Conservation (phyloP, 1,140 invertebrate genomes). For the Apolygus lucorum region DNA sequence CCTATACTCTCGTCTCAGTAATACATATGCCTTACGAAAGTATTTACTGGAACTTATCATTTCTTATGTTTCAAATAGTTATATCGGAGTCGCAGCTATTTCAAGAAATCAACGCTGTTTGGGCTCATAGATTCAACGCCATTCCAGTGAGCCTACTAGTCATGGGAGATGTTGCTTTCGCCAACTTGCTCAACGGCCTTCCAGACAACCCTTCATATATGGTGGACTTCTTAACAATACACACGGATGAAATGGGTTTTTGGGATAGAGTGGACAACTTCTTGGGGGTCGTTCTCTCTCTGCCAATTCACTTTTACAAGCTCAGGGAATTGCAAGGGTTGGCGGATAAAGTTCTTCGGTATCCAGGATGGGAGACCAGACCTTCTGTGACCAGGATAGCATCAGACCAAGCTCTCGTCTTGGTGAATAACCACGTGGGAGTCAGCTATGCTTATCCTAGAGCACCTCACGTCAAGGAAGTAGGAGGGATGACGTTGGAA, state of each 20-base stretch:
- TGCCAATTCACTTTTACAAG: conserved; percentile 21
- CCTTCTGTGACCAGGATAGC: conserved; percentile 30
- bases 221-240: conserved; percentile 22
- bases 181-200: conserved; percentile 24
- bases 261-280: too few species aligned
- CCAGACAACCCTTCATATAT: conserved; percentile 27
- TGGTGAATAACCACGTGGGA: conserved; percentile 38
- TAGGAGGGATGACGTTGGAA: conserved; percentile 38
- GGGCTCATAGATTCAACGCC: conserved; percentile 33
- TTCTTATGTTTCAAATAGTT: too few species aligned
- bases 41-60: too few species aligned
- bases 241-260: neutral
- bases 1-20: too few species aligned
- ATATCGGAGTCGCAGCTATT: too few species aligned
- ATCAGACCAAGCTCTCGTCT: conserved; percentile 29
- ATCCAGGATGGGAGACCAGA: conserved; percentile 29
- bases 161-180: conserved; percentile 7
- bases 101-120: too few species aligned
- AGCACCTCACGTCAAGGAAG: conserved; percentile 35
- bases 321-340: neutral
- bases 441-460: conserved; percentile 33
- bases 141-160: neutral
- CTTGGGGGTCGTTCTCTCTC: conserved; percentile 25
- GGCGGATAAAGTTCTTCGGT: neutral
- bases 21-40: too few species aligned